phyloP scores from a whole-genome alignment of 2,113 vertebrate genomes.

The Pseudorectes ferrugineus region DNA sequence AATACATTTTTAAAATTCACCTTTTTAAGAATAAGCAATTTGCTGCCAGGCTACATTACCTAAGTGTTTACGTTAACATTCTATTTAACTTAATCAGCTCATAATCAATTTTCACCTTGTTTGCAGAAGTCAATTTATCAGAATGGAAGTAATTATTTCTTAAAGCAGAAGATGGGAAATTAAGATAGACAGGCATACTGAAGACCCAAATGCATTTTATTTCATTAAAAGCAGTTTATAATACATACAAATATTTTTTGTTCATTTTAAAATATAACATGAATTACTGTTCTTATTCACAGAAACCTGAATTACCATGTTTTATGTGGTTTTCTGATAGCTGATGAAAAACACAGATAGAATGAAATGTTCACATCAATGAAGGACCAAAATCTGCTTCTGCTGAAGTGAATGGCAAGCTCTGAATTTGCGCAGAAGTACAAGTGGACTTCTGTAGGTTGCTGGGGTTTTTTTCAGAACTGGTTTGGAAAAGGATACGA shows the following conservation, averaged over 20 bases:
- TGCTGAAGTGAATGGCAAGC: neutral
- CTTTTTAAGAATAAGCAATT: neutral
- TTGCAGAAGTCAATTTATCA: constrained; percentile 7
- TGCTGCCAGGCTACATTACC: neutral
- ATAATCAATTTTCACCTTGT: constrained; percentile 49
- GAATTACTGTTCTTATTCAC: neutral
- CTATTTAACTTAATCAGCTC: constrained; percentile 5
- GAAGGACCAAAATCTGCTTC: neutral
- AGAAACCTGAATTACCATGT: neutral
- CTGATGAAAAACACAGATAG: neutral
- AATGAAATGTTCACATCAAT: neutral
- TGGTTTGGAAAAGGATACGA: neutral
- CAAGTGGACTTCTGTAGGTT: neutral
- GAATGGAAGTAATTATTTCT: neutral
- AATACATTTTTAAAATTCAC: neutral
- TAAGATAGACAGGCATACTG: neutral
- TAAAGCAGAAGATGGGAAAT: constrained; percentile 9
- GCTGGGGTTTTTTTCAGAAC: neutral
- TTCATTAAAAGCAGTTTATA: neutral
- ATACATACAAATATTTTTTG: neutral
- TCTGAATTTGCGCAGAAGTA: neutral
- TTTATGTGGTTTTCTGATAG: neutral
- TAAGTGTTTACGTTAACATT: neutral
- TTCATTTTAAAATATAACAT: neutral
- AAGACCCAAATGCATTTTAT: neutral